Conservation (phyloP, 2,888 invertebrate genomes). For the Tetragonisca angustula region DNA sequence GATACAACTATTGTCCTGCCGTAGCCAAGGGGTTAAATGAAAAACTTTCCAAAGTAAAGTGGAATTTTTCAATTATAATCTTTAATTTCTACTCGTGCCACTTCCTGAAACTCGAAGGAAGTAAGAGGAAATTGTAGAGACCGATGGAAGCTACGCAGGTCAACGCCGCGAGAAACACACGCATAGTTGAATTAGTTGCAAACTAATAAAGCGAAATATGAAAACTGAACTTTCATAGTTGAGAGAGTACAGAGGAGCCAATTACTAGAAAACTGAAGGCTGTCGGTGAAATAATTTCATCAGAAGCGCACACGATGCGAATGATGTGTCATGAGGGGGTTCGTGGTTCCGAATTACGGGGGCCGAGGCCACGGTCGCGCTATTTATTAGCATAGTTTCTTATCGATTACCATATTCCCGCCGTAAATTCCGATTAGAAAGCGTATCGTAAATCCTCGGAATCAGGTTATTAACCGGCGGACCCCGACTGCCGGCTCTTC, state of each 20-base stretch:
- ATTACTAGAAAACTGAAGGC: not conserved
- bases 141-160: no score
- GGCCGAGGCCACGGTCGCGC: conserved; percentile 5
- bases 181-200: not conserved
- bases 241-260: not conserved
- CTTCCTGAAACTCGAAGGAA: no score
- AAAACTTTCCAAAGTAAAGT: no score
- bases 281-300: conserved; percentile 46
- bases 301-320: not conserved
- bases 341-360: conserved; percentile 33
- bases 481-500: conserved; percentile 22
- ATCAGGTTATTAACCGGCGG: conserved; percentile 58
- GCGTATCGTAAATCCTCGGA: conserved; percentile 55
- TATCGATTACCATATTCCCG: conserved; percentile 61
- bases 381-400: conserved; percentile 63
- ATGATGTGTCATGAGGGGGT: conserved; percentile 33
- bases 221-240: no score
- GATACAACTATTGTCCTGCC: no score
- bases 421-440: conserved; percentile 55
- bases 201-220: no score
- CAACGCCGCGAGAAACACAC: not conserved
- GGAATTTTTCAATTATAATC: no score
- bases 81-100: no score
- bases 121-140: no score
- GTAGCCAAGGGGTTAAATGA: no score